phyloP scores from a whole-genome alignment of 1,140 invertebrate genomes.

The Papilio dardanus region DNA sequence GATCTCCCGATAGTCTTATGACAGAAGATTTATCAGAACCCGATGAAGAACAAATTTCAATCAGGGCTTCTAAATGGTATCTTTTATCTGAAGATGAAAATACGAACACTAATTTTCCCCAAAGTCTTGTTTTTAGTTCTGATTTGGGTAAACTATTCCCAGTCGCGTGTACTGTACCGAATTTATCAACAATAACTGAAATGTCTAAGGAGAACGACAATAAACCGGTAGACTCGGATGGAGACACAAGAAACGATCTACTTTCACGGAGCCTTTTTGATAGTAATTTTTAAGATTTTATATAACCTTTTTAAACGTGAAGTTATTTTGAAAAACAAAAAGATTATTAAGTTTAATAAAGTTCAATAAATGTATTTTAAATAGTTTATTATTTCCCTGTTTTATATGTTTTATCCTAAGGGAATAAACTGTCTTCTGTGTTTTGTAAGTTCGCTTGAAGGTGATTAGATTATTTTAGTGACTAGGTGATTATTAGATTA shows the following conservation, averaged over 20 bases:
- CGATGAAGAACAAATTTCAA: constrained; percentile 2
- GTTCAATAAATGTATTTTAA: neutral
- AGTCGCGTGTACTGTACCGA: constrained; percentile 64
- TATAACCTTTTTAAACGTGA: constrained; percentile 10
- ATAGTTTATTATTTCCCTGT: neutral
- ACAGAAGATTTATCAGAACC: constrained; percentile 72
- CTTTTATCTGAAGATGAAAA: constrained; percentile 70
- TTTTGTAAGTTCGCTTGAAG: no score
- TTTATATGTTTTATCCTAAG: neutral
- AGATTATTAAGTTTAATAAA: neutral
- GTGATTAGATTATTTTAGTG: no score
- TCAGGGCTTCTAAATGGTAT: constrained; percentile 57
- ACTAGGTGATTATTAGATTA: no score
- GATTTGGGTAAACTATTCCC: constrained; percentile 71
- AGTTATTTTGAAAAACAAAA: neutral
- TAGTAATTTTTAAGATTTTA: constrained; percentile 2
- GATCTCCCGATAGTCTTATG: constrained; percentile 58
- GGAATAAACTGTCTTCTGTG: no score
- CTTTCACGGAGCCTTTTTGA: constrained; percentile 44
- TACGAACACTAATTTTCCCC: constrained; percentile 51
- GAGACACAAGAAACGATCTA: constrained; percentile 42
- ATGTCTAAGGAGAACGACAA: constrained; percentile 59
- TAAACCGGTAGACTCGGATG: constrained; percentile 18
- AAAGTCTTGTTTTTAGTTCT: constrained; percentile 45
- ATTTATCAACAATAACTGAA: constrained; percentile 74